Base-by-base conservation (phyloP, 2,797 vertebrate species). In the Channa striata region DNA sequence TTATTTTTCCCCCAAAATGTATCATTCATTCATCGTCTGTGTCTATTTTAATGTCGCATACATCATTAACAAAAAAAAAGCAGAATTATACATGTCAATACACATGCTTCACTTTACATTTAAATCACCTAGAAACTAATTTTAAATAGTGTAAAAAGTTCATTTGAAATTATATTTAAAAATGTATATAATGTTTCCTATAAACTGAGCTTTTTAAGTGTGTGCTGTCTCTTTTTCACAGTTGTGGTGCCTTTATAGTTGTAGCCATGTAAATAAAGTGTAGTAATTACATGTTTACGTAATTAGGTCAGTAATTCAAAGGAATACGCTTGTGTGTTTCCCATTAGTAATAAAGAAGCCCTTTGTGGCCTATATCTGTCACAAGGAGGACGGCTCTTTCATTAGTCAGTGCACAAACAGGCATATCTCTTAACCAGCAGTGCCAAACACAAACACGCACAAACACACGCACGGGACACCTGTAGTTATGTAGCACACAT, bases 341-440 rank as follows among this genome's bases (percentile, higher is more conserved):
- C 69, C 68, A 68, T 87, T 77, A 83, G 78, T 78, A 81, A 88
- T 86, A 77, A 89, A 89, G 54, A 54, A 76, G 76, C 72, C 82
- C 75, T 82, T 77, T 81, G 77, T 93, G 88, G 89, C 89, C 90
- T 75, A 90, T 83, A 88, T 91, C 78, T 91, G 90, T 93, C 91
- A 92, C 54, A 68, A 78, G 59, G 58, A 72, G 69, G 83, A 73
- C 36, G 67, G 56, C 63, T 64, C 66, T 73, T 66, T 74, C 89
- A 92, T 91, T 90, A 83, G 75, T 82, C 78, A 85, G 74, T 72
- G 60, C 81, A 78, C 67, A 70, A 80, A 87, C 68, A 80, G 59
- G 76, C 53, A 42, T 63, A 70, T 70, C 54, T 59, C 58, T 77
- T 69, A 61, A 72, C 48, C 39, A 64, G 42, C 40, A 49, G n/a